Conservation (phyloP, 1,140 invertebrate genomes). For the Plutomurus gul region DNA sequence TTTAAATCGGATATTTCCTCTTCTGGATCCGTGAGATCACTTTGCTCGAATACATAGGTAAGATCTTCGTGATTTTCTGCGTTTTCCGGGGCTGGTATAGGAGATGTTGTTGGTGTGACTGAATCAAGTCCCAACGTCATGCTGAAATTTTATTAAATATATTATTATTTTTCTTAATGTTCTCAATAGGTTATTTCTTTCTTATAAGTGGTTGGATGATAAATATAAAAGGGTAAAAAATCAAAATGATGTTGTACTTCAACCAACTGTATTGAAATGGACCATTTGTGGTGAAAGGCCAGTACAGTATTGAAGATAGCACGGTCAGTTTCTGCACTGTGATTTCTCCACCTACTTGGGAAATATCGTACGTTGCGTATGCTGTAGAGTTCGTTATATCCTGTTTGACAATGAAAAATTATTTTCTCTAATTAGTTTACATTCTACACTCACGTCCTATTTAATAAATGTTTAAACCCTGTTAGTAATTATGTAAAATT, state of each 20-base stretch:
- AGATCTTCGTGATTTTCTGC: slow-evolving; percentile 50
- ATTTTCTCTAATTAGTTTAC: neutral
- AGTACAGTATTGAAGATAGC: slow-evolving; percentile 50
- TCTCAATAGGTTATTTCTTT: too few relatives aligned
- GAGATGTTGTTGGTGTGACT: neutral
- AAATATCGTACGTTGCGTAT: slow-evolving; percentile 48
- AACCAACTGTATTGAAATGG: slow-evolving; percentile 49
- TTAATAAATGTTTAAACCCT: neutral
- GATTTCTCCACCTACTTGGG: neutral
- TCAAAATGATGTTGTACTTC: slow-evolving; percentile 32
- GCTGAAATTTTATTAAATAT: too few relatives aligned
- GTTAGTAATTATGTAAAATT: neutral
- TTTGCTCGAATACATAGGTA: slow-evolving; percentile 50
- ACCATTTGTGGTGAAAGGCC: slow-evolving; percentile 48
- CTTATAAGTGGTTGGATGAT: neutral
- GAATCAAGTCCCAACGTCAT: slow-evolving; percentile 40
- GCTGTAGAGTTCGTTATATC: slow-evolving; percentile 49
- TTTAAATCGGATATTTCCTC: slow-evolving; percentile 46
- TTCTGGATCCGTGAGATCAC: slow-evolving; percentile 49
- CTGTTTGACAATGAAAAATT: slow-evolving; percentile 26
- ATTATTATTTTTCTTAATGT: neutral
- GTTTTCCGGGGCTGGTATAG: slow-evolving; percentile 39
- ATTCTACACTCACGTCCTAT: neutral
- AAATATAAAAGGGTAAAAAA: neutral
- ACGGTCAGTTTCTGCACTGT: slow-evolving; percentile 33